Conservation (phyloP, 2,113 vertebrate genomes). For the Aegypius monachus region DNA sequence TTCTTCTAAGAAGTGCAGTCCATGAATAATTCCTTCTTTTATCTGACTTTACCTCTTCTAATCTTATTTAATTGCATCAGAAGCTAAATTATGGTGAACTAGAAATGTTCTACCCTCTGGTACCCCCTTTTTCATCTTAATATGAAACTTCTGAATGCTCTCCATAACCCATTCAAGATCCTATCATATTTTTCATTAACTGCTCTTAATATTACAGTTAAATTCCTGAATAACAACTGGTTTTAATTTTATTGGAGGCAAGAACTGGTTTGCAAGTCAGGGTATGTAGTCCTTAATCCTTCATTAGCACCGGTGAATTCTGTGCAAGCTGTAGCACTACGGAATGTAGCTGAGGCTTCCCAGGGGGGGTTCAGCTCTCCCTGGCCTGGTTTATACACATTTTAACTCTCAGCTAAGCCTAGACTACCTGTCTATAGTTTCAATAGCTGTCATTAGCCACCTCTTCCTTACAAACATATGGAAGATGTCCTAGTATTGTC, state of each 20-base stretch:
- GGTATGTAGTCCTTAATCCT: not conserved
- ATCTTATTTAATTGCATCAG: not conserved
- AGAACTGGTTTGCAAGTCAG: not conserved
- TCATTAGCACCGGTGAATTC: not conserved
- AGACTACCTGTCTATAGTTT: not conserved
- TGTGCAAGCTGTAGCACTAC: not conserved
- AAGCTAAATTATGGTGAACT: not conserved
- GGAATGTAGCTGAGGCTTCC: not conserved
- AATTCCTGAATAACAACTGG: not conserved
- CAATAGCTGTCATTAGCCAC: not conserved
- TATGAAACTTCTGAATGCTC: not conserved
- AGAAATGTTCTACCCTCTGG: not conserved
- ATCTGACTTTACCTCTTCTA: not conserved
- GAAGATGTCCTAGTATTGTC: not conserved
- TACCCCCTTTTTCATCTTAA: not conserved
- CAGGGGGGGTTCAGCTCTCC: not conserved
- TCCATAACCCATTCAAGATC: not conserved
- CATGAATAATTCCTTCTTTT: not conserved
- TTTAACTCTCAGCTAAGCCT: not conserved
- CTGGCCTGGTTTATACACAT: not conserved
- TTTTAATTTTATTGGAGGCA: not conserved
- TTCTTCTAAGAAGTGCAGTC: not conserved
- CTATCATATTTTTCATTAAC: not conserved
- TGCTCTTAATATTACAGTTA: not conserved
- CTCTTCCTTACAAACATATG: not conserved